These are phyloP conservation scores for Parascotia fuliginaria DNA, from an alignment of 2,888 invertebrate genomes.

Conservation along the genomic window DNA sequence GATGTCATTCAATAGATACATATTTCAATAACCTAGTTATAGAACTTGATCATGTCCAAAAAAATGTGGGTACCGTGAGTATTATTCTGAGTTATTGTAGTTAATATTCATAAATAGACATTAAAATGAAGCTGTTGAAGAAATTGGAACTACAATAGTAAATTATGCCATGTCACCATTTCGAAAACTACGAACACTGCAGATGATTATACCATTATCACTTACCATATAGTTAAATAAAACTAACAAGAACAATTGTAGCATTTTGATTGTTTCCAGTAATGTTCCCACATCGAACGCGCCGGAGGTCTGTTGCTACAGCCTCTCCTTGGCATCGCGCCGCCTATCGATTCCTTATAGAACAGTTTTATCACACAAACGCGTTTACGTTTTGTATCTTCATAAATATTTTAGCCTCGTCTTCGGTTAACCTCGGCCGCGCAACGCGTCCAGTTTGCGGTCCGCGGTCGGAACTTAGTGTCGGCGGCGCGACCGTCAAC, in stretches of 20 bases:
- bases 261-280: constrained; percentile 16
- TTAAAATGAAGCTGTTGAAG: not conserved
- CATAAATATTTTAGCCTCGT: constrained; percentile 55
- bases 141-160: not conserved
- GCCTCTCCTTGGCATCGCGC: constrained; percentile 12
- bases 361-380: constrained; percentile 28
- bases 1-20: too few species aligned
- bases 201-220: not conserved
- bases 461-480: constrained; percentile 48
- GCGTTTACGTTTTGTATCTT: constrained; percentile 39
- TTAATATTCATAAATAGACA: too few species aligned
- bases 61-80: too few species aligned
- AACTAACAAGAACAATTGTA: constrained; percentile 11
- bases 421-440: constrained; percentile 46
- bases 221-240: constrained; percentile 4
- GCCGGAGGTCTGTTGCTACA: constrained; percentile 20
- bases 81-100: too few species aligned
- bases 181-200: not conserved
- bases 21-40: too few species aligned
- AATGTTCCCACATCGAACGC: constrained; percentile 14
- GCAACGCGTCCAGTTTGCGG: constrained; percentile 52
- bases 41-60: too few species aligned
- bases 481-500: constrained; percentile 37
- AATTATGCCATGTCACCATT: not conserved
- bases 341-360: constrained; percentile 30